phyloP scores from a whole-genome alignment of 2,113 vertebrate species.

The Dasyprocta punctata region DNA sequence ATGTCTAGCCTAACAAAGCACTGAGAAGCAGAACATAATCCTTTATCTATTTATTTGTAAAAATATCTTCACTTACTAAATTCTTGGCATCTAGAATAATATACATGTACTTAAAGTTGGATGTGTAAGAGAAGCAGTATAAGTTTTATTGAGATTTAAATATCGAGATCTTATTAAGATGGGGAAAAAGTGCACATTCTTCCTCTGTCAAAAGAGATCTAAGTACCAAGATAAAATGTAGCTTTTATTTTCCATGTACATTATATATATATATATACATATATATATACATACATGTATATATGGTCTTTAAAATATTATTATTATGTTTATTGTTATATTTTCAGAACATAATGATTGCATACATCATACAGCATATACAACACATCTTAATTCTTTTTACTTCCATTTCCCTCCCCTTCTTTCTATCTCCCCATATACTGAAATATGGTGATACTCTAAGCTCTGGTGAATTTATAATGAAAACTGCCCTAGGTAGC shows the following conservation, averaged over 20 bases:
- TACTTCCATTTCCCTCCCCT: not conserved
- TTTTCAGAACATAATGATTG: not conserved
- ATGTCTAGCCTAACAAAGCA: not conserved
- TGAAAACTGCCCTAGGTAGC: not conserved
- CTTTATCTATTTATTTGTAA: not conserved
- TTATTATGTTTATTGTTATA: not conserved
- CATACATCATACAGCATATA: not conserved
- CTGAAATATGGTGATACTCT: not conserved
- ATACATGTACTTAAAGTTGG: not conserved
- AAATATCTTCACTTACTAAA: not conserved
- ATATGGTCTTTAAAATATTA: not conserved
- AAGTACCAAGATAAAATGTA: not conserved
- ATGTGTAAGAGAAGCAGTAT: not conserved
- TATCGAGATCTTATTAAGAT: slow-evolving; percentile 5
- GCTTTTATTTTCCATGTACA: not conserved
- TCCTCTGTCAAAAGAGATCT: not conserved
- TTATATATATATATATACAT: not conserved
- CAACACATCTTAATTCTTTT: not conserved
- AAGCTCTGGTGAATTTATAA: not conserved
- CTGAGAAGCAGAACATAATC: not conserved
- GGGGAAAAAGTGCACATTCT: not conserved
- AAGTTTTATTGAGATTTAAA: slow-evolving; percentile 43
- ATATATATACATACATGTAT: not conserved
- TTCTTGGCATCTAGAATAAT: not conserved
- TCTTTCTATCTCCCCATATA: not conserved